phyloP scores from a whole-genome alignment of 2,797 vertebrate genomes.

The Carapus acus region DNA sequence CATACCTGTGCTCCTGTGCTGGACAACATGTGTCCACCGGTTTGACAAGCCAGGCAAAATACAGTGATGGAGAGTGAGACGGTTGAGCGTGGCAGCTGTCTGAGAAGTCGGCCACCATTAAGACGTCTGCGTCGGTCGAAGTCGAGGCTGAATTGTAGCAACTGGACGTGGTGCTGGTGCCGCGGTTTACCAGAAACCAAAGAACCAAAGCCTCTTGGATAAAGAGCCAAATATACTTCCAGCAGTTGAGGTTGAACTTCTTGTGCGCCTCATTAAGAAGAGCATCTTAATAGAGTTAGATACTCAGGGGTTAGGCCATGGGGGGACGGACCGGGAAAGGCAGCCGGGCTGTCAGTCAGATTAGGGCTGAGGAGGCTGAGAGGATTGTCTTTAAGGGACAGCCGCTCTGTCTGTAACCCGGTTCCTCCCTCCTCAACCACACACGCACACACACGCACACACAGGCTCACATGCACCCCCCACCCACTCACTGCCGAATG shows the following conservation, averaged over 20 bases:
- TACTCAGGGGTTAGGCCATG: slow-evolving; percentile 43
- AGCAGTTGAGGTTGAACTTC: too few relatives aligned
- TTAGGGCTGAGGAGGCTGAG: slow-evolving; percentile 37
- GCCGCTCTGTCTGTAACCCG: slow-evolving; percentile 47
- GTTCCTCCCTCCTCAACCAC: slow-evolving; percentile 2
- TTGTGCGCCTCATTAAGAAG: too few relatives aligned
- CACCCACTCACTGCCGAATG: slow-evolving; percentile 38
- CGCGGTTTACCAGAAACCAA: too few relatives aligned
- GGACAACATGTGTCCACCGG: too few relatives aligned
- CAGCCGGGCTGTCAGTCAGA: slow-evolving; percentile 52
- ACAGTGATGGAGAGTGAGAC: slow-evolving; percentile 26
- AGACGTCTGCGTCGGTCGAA: slow-evolving; percentile 14
- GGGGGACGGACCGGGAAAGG: slow-evolving; percentile 38
- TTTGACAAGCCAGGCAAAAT: too few relatives aligned
- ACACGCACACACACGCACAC: slow-evolving; percentile 13
- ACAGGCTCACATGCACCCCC: slow-evolving; percentile 5
- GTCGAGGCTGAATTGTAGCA: background rate
- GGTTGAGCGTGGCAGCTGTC: too few relatives aligned
- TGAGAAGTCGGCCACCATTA: too few relatives aligned
- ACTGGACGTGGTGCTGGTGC: too few relatives aligned
- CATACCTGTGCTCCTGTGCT: too few relatives aligned
- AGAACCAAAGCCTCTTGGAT: too few relatives aligned
- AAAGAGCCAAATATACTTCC: too few relatives aligned
- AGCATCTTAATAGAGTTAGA: slow-evolving; percentile 27
- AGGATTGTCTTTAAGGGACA: slow-evolving; percentile 26